A percentile compares a stretch with the other conserved stretches of the same genome.
Evolutionary conservation across 2,888 invertebrate genomes (phyloP).

Genomic region (Conops quadrifasciatus): DNA sequence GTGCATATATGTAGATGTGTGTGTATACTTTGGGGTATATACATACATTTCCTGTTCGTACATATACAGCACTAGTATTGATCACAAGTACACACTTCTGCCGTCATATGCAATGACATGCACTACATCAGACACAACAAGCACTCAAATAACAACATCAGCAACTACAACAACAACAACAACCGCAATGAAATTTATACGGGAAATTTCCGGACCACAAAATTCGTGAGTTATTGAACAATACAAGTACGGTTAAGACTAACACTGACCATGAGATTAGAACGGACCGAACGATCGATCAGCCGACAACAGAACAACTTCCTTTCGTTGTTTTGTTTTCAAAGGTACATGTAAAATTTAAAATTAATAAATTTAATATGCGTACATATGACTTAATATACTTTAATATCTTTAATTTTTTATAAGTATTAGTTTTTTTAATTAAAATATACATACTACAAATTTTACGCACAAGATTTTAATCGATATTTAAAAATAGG

Average conservation of each 20-base stretch:
- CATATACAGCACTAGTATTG: conserved; percentile 13
- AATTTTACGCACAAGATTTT: no score
- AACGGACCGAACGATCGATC: no score
- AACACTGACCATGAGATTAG: conserved; percentile 1
- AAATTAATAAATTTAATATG: not conserved
- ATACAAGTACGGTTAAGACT: not conserved
- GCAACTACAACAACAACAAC: conserved; percentile 22
- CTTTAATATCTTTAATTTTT: not conserved
- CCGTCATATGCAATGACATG: conserved; percentile 32
- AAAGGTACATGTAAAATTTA: not conserved
- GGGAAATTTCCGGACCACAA: no score
- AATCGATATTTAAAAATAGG: no score
- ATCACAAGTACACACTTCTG: conserved; percentile 14
- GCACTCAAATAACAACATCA: conserved; percentile 27
- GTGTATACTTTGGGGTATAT: no score
- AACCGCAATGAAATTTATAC: conserved; percentile 2
- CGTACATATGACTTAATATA: no score
- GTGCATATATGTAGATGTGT: no score
- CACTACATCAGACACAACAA: conserved; percentile 33
- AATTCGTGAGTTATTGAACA: no score
- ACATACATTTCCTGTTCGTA: no score
- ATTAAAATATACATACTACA: not conserved
- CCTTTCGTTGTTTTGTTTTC: no score
- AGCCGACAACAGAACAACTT: no score
- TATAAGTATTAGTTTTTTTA: not conserved